These are phyloP conservation scores for Silurus lanzhouensis DNA, from an alignment of 2,797 vertebrate species.

Conservation along the genomic window DNA sequence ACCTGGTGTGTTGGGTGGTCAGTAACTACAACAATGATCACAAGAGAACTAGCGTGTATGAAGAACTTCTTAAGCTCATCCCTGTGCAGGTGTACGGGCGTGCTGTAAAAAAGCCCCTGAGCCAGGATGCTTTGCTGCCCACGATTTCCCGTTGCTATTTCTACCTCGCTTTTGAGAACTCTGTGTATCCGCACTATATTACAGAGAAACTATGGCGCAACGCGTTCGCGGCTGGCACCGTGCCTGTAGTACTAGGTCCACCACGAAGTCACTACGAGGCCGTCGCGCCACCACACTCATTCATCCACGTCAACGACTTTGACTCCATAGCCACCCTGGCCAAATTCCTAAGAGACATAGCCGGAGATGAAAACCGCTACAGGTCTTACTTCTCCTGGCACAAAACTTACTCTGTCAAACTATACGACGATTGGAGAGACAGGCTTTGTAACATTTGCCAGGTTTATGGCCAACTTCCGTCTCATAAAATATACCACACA, in stretches of 20 bases:
- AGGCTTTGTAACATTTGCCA: conserved; percentile 84
- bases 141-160: conserved; percentile 85
- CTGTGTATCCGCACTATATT: conserved; percentile 84
- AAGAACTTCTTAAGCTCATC: conserved; percentile 70
- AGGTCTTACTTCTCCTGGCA: conserved; percentile 80
- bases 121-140: conserved; percentile 72
- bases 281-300: conserved; percentile 79
- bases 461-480: conserved; percentile 67
- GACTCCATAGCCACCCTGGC: conserved; percentile 75
- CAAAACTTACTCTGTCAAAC: conserved; percentile 69
- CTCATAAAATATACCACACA: conserved; percentile 69
- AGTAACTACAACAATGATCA: conserved; percentile 80
- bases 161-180: conserved; percentile 93
- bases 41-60: conserved; percentile 75
- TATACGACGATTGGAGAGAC: conserved; percentile 80
- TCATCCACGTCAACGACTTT: conserved; percentile 89
- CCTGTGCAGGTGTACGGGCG: conserved; percentile 79
- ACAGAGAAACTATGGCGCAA: conserved; percentile 96
- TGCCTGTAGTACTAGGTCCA: conserved; percentile 88
- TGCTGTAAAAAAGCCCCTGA: conserved; percentile 64
- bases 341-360: conserved; percentile 72
- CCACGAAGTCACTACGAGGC: conserved; percentile 78
- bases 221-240: conserved; percentile 73
- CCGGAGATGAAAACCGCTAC: conserved; percentile 73
- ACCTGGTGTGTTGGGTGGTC: conserved; percentile 85